Percentiles rank a stretch among this genome's conserved stretches.
These are phyloP conservation scores for Gastracanthus pulcherrimus DNA, from an alignment of 2,888 invertebrate genomes.

Conservation along the genomic window DNA sequence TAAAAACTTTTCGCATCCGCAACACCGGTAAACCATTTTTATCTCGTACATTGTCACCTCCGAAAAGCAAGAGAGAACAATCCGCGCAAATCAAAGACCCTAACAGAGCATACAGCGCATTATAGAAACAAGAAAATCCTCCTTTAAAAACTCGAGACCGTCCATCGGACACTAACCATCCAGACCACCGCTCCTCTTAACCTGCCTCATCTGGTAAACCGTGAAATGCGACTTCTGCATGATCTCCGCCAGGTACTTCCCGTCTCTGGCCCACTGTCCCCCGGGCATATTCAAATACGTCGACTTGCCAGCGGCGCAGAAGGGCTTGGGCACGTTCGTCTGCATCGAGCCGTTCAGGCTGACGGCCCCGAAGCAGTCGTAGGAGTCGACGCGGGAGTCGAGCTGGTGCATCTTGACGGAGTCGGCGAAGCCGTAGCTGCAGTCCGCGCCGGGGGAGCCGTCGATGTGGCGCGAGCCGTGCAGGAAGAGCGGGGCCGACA, in stretches of 20 bases:
- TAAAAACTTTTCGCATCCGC: too few relatives aligned
- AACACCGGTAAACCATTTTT: too few relatives aligned
- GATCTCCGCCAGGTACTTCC: slow-evolving; percentile 85
- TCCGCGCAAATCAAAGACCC: too few relatives aligned
- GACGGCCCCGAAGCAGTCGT: slow-evolving; percentile 84
- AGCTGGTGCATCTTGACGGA: slow-evolving; percentile 70
- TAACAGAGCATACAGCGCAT: too few relatives aligned
- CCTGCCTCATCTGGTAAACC: slow-evolving; percentile 61
- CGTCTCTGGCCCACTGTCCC: slow-evolving; percentile 84
- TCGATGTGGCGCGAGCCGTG: slow-evolving; percentile 64
- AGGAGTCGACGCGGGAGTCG: slow-evolving; percentile 81
- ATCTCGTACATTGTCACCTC: too few relatives aligned
- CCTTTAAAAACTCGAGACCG: background rate
- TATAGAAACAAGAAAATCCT: background rate
- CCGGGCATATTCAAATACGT: slow-evolving; percentile 89
- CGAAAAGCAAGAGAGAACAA: too few relatives aligned
- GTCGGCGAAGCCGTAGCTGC: slow-evolving; percentile 72
- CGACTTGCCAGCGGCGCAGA: slow-evolving; percentile 76
- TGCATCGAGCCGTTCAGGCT: slow-evolving; percentile 86
- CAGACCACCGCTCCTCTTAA: background rate
- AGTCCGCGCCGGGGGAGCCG: slow-evolving; percentile 39
- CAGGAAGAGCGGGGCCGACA: slow-evolving; percentile 81
- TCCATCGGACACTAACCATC: slow-evolving; percentile 53
- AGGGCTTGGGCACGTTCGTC: slow-evolving; percentile 86
- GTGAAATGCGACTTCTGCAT: slow-evolving; percentile 84